These are phyloP conservation scores for Sterna hirundo DNA, from an alignment of 2,113 vertebrate genomes.

Conservation along the genomic window DNA sequence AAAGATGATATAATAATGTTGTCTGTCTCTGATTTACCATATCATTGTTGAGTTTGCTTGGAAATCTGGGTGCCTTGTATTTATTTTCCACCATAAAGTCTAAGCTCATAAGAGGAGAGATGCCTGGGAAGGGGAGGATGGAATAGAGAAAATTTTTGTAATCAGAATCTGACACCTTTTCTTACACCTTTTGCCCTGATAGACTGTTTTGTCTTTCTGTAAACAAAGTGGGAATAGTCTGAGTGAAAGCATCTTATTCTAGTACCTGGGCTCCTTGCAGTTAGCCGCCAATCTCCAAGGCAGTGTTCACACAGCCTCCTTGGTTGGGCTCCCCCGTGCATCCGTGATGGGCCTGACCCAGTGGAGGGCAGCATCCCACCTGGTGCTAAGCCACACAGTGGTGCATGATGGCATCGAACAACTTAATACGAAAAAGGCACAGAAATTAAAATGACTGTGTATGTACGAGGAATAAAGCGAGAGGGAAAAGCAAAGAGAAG, in stretches of 20 bases:
- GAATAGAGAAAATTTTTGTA: neutral
- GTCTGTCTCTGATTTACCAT: neutral
- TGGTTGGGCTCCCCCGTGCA: neutral
- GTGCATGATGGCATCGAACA: fast-evolving
- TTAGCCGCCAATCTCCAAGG: neutral
- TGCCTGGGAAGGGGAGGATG: neutral
- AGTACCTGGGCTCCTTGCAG: neutral
- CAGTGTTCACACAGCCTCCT: neutral
- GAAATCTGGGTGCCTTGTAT: neutral
- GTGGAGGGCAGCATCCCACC: too few species aligned
- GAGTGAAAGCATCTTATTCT: neutral
- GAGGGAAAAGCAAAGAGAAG: neutral
- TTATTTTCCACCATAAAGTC: neutral
- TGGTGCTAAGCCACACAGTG: neutral
- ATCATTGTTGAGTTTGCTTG: neutral
- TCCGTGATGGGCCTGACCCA: too few species aligned
- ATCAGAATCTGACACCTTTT: neutral
- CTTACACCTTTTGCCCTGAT: neutral
- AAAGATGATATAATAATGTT: neutral
- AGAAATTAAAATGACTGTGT: neutral
- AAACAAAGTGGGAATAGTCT: neutral
- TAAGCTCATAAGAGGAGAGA: neutral
- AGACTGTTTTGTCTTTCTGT: neutral
- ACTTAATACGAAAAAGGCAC: neutral
- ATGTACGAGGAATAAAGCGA: neutral